Evolutionary conservation across 2,113 vertebrate species (phyloP), one percentile per base, ranked within the genome.

Genomic region (Zapornia atra): DNA sequence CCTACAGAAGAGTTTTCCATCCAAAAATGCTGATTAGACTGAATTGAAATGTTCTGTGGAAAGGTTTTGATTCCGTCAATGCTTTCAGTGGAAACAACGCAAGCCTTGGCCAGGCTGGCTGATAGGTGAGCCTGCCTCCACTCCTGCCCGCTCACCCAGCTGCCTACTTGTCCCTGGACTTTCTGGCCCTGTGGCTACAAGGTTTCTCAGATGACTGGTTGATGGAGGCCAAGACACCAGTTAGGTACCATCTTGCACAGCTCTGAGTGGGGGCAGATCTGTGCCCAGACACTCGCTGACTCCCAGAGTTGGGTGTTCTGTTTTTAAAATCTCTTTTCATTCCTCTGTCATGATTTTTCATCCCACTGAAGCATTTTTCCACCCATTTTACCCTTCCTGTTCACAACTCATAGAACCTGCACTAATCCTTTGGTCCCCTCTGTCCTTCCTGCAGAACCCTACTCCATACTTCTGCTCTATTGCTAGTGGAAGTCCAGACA

Each of bases 1-100:
- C 92, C 88, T 73, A 9, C 75, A 61, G 79, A 86, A 83, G 82
- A 54, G 64, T 88, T 96, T 96, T 94, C 81, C 93, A 87, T 61
- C 87, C 2, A 12, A 91, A 92, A 96, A 72, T 3, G 77, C 80
- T 91, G 95, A 94, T 46, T 10, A 61, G 87, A 65, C 73, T 36
- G 44, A 85, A 54, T 5, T 0, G 1, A 84, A 87, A 25, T 10
- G 82, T 20, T 90, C 87, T 0, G n/a, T n/a, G 78, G 89, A 36
- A 87, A 84, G 66, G 83, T 78, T 93, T 95, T 63, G 21, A 48
- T 87, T 86, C 81, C 14, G 4, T 78, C 86, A 91, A 69, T 87
- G 18, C 61, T 82, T 84, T 92, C 11, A 2, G 48, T n/a, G 91
- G 89, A 95, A 96, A 96, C 34, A 66, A 51, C 92, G 66, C 59